These are phyloP conservation scores for Hystrix brachyura DNA, from an alignment of 2,113 vertebrate species.

Conservation along the genomic window DNA sequence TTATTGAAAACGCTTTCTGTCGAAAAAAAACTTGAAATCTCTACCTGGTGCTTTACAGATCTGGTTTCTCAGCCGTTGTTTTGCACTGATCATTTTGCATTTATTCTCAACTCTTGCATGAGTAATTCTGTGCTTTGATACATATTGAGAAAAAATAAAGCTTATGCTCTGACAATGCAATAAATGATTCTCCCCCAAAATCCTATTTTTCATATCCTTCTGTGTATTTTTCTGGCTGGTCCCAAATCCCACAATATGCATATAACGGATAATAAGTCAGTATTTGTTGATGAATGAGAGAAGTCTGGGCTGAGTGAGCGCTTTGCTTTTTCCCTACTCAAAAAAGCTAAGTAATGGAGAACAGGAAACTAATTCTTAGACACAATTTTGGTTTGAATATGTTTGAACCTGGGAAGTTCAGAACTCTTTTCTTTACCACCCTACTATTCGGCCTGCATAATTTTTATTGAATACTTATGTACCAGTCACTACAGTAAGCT, in stretches of 20 bases:
- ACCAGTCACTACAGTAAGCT: background rate
- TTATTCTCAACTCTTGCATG: background rate
- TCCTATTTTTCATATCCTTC: background rate
- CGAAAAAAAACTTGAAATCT: background rate
- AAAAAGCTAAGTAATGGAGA: background rate
- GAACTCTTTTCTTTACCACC: background rate
- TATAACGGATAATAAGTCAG: background rate
- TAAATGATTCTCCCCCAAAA: background rate
- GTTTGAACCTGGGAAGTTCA: background rate
- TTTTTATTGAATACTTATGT: background rate
- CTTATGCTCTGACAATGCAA: background rate
- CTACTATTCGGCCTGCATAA: background rate
- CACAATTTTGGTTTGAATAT: background rate
- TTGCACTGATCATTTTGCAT: background rate
- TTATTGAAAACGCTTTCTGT: background rate
- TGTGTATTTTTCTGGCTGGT: background rate
- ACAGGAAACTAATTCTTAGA: background rate
- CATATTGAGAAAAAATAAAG: background rate
- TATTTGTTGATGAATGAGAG: background rate
- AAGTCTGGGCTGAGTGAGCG: background rate
- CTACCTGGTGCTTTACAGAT: background rate
- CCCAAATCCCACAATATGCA: background rate
- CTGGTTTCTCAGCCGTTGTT: background rate
- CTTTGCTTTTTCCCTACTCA: background rate
- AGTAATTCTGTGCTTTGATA: background rate